These are phyloP conservation scores for Caiman crocodilus DNA, from an alignment of 2,797 vertebrate species.

Conservation along the genomic window DNA sequence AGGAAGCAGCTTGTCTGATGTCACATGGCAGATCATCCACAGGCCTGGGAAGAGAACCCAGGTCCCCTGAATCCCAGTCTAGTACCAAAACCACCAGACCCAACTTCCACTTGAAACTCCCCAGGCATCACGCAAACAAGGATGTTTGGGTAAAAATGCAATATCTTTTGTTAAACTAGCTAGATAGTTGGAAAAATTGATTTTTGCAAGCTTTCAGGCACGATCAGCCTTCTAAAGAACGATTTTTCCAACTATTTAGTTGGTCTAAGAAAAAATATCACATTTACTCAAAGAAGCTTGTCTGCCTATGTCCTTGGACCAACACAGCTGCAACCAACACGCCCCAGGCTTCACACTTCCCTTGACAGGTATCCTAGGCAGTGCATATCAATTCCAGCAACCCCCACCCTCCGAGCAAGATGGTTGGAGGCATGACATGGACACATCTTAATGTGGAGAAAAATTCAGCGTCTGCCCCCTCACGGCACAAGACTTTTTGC, in stretches of 20 bases:
- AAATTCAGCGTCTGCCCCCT: too few species aligned
- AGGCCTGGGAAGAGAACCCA: background rate
- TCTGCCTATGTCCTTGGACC: too few species aligned
- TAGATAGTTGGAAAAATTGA: too few species aligned
- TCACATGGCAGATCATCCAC: background rate
- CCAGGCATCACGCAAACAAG: background rate
- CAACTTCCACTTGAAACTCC: background rate
- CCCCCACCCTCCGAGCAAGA: background rate
- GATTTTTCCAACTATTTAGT: too few species aligned
- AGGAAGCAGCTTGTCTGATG: background rate
- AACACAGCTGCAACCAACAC: too few species aligned
- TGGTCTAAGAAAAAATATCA: background rate
- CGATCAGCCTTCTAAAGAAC: too few species aligned
- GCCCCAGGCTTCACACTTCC: too few species aligned
- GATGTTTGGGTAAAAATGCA: too few species aligned
- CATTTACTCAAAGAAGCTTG: background rate
- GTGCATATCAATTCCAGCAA: background rate
- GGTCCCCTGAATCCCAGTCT: background rate
- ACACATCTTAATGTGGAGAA: background rate
- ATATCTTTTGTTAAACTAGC: too few species aligned
- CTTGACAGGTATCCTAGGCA: too few species aligned
- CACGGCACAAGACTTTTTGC: background rate
- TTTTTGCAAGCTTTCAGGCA: too few species aligned
- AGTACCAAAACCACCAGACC: too few species aligned
- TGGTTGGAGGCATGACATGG: background rate